phyloP scores from a whole-genome alignment of 2,888 invertebrate species.

The Brachycybe producta region DNA sequence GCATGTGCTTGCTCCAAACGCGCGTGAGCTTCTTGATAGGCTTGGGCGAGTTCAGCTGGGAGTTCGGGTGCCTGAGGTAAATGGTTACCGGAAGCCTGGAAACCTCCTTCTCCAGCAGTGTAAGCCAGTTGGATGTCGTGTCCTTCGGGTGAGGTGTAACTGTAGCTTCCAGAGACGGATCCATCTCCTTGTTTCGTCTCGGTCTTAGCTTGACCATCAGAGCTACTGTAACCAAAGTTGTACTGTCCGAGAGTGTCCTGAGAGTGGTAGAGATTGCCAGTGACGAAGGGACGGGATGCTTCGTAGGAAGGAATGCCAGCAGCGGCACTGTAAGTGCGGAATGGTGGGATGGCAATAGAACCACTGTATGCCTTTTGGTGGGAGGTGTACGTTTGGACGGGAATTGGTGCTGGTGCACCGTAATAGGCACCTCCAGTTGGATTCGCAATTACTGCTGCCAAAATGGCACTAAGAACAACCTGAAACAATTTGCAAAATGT shows the following conservation, averaged over 20 bases:
- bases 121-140: constrained; percentile 45
- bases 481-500: not conserved
- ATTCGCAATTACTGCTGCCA: not conserved
- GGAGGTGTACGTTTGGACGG: no score
- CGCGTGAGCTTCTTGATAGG: constrained; percentile 1
- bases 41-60: constrained; percentile 3
- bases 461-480: not conserved
- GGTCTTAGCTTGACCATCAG: constrained; percentile 53
- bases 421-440: not conserved
- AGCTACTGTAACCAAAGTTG: constrained; percentile 56
- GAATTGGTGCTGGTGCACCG: constrained; percentile 2
- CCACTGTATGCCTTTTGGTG: no score
- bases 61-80: constrained; percentile 10
- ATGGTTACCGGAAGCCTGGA: constrained; percentile 55
- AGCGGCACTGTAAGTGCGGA: no score
- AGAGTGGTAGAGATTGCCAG: not conserved
- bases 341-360: no score
- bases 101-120: constrained; percentile 54
- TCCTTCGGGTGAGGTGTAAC: constrained; percentile 48
- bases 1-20: constrained; percentile 6
- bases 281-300: not conserved
- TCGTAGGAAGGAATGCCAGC: no score
- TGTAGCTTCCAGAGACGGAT: constrained; percentile 54
- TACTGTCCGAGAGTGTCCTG: constrained; percentile 50
- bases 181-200: constrained; percentile 54